Base-by-base conservation (phyloP, 2,797 vertebrate species). In the Uromys caudimaculatus region DNA sequence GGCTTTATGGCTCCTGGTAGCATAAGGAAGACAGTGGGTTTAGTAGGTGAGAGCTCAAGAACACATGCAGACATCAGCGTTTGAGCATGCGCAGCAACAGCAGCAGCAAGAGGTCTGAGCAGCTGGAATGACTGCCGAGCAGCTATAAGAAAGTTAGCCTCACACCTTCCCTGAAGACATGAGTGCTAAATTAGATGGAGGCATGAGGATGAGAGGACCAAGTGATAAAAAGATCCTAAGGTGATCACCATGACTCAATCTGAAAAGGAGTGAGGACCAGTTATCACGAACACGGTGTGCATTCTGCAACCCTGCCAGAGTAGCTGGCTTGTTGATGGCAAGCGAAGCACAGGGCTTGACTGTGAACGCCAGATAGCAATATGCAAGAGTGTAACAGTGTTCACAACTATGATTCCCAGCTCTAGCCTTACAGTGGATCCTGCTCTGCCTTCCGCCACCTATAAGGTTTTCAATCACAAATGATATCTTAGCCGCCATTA, bases 11-110 rank as follows among this genome's bases (percentile, higher is more conserved):
- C 92, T 95, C 95, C 94, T 96, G 95, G 87, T 9, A 77, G 85
- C 64, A n/a, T 62, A 92, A 95, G 87, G 96, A 93, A 96, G 97
- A 96, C 93, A 82, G 97, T 97, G 98, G 96, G 95, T 7, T 52
- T 83, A 21, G 96, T 6, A 4, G 90, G 93, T 21, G 6, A 98
- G 95, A 97, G 96, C 54, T 60, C 88, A 38, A 35, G 93, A 96
- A 97, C 35, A 16, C 97, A 94, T 98, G 97, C 97, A 19, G 76
- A 96, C 90, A 50, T 54, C 90, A 96, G 98, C 97, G 79, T 94
- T 94, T 69, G 87, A 97, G 87, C 98, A 98, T 97, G 97, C 89
- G 11, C 92, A 0, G 1, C 13, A 58, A 92, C 16, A 44, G 71
- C 95, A 90, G 95, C 24, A 44, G 82, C 92, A 96, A 95, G 96